phyloP scores from a whole-genome alignment of 2,888 invertebrate species.

The Oxycera nigricornis region DNA sequence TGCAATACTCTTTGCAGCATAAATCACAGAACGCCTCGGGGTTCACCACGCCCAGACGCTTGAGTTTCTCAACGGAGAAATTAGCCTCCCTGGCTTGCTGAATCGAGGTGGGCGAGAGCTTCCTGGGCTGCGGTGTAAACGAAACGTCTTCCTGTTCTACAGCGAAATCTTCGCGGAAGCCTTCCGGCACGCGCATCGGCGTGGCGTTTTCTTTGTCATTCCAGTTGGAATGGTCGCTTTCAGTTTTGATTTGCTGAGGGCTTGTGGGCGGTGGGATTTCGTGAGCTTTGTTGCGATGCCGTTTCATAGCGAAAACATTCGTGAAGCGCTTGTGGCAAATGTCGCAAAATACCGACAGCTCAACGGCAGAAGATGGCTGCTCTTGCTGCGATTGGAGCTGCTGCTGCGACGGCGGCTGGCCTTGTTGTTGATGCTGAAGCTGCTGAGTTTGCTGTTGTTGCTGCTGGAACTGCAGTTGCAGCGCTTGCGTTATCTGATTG shows the following conservation, averaged over 20 bases:
- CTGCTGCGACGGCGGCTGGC: slow-evolving; percentile 54
- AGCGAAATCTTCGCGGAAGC: slow-evolving; percentile 61
- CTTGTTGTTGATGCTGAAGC: slow-evolving; percentile 39
- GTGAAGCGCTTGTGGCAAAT: slow-evolving; percentile 77
- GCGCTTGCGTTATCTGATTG: slow-evolving; percentile 50
- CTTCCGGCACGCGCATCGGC: slow-evolving; percentile 59
- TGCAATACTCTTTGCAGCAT: slow-evolving; percentile 92
- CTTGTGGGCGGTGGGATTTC: slow-evolving; percentile 60
- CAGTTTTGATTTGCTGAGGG: slow-evolving; percentile 42
- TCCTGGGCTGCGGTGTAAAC: slow-evolving; percentile 65
- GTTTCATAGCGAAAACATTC: slow-evolving; percentile 74
- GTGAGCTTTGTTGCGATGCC: slow-evolving; percentile 74
- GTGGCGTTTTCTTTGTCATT: slow-evolving; percentile 45
- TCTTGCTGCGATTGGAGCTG: slow-evolving; percentile 58
- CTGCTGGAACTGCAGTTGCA: slow-evolving; percentile 56
- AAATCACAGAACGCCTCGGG: slow-evolving; percentile 93
- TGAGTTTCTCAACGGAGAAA: slow-evolving; percentile 75
- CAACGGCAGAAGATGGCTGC: slow-evolving; percentile 48
- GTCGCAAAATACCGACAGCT: slow-evolving; percentile 67
- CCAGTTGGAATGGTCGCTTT: slow-evolving; percentile 35
- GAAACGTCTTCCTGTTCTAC: slow-evolving; percentile 62
- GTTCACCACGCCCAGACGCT: slow-evolving; percentile 80
- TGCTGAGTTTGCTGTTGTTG: slow-evolving; percentile 49
- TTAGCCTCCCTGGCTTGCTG: slow-evolving; percentile 74
- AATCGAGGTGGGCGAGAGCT: slow-evolving; percentile 68